Conservation (phyloP, 2,797 vertebrate genomes). For the Miichthys miiuy region DNA sequence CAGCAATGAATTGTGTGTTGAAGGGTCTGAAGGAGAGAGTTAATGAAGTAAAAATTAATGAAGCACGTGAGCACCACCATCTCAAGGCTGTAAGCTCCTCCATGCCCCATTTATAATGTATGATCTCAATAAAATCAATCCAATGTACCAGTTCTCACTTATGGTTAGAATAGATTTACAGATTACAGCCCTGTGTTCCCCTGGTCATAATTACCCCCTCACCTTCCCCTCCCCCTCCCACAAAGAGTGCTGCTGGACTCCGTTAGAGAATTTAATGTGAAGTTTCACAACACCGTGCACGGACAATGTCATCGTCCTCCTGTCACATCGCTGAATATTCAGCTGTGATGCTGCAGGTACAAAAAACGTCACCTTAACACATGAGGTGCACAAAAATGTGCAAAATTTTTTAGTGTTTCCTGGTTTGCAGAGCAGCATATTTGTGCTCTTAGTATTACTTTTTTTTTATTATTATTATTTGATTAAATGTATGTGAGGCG, state of each 20-base stretch:
- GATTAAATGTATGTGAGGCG: constrained; percentile 26
- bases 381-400: neutral
- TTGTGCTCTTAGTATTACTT: neutral
- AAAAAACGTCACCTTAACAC: constrained; percentile 4
- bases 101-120: constrained; percentile 88
- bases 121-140: constrained; percentile 92
- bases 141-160: constrained; percentile 88
- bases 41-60: constrained; percentile 91
- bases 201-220: constrained; percentile 77
- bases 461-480: constrained; percentile 19
- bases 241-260: constrained; percentile 41
- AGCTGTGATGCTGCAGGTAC: constrained; percentile 36
- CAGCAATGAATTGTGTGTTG: constrained; percentile 77
- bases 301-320: constrained; percentile 59
- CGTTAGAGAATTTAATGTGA: constrained; percentile 61
- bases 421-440: constrained; percentile 16
- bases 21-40: constrained; percentile 87
- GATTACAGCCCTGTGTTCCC: constrained; percentile 82
- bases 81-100: constrained; percentile 86
- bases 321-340: constrained; percentile 33
- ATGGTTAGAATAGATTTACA: constrained; percentile 86
- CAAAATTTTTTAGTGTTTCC: neutral
- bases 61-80: constrained; percentile 86
- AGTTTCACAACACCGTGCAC: constrained; percentile 76
- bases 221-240: constrained; percentile 34